Percentiles rank a stretch among this genome's conserved stretches.
Evolutionary conservation across 2,113 vertebrate species (phyloP).

Genomic region (Eolophus roseicapilla): DNA sequence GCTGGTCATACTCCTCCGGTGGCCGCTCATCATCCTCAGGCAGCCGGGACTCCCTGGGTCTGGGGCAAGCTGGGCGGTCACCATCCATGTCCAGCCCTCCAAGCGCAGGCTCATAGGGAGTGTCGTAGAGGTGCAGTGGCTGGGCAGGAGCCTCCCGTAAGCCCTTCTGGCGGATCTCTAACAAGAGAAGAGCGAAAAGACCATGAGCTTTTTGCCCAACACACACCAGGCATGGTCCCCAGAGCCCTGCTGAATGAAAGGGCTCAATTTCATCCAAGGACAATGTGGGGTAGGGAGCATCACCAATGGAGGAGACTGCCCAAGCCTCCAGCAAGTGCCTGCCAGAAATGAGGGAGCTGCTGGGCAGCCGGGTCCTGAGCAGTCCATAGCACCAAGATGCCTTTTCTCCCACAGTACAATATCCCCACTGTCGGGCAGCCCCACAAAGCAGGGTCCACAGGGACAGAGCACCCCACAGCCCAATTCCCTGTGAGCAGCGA

Average conservation of each 20-base stretch:
- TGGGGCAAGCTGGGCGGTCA: conserved; percentile 63
- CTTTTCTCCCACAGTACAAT: neutral
- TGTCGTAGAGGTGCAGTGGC: conserved; percentile 88
- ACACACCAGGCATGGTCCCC: accelerated
- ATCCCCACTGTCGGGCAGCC: neutral
- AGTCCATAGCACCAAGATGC: neutral
- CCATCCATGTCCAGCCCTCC: conserved; percentile 78
- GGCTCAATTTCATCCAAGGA: accelerated
- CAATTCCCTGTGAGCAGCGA: neutral
- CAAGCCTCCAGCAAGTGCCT: neutral
- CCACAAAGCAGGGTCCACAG: accelerated
- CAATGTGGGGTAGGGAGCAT: neutral
- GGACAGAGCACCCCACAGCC: neutral
- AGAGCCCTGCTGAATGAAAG: neutral
- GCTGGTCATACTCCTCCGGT: conserved; percentile 96
- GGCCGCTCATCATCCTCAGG: conserved; percentile 94
- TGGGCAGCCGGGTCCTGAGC: neutral
- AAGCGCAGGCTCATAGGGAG: conserved; percentile 86
- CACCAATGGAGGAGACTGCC: neutral
- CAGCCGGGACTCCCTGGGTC: conserved; percentile 87
- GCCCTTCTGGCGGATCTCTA: conserved; percentile 79
- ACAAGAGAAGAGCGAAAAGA: neutral
- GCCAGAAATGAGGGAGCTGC: neutral
- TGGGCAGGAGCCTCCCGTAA: conserved; percentile 68
- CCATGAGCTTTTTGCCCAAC: neutral